Conservation (phyloP, 2,797 vertebrate genomes). For the Propithecus deckenii region DNA sequence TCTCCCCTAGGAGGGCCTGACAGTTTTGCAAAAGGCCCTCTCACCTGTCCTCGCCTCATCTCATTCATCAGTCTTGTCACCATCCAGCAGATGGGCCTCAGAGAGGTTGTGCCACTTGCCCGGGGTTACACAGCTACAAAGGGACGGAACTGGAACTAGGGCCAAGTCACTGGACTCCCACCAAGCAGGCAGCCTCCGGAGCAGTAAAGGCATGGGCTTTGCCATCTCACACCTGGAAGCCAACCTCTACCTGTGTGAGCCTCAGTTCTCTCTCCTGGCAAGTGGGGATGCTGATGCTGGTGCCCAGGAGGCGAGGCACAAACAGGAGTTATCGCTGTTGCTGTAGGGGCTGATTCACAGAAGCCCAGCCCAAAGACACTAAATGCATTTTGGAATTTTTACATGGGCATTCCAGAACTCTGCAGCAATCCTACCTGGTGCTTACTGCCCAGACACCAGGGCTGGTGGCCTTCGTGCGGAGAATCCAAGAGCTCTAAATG, state of each 20-base stretch:
- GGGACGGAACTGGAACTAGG: background rate
- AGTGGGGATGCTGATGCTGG: fast-evolving
- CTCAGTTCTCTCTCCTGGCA: background rate
- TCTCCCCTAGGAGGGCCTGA: background rate
- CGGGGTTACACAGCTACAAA: background rate
- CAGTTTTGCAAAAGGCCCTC: background rate
- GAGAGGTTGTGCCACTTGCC: background rate
- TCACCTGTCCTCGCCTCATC: background rate
- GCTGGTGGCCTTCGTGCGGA: background rate
- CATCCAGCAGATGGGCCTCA: background rate
- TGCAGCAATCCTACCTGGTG: background rate
- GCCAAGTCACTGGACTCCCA: background rate
- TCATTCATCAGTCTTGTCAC: background rate
- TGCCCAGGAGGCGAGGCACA: background rate
- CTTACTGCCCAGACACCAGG: background rate
- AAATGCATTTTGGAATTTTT: background rate
- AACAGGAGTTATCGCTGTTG: background rate
- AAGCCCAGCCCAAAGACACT: background rate
- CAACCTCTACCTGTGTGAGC: fast-evolving
- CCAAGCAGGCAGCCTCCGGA: background rate
- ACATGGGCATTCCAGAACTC: background rate
- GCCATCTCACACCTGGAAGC: background rate
- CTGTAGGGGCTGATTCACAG: background rate
- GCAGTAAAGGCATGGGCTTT: background rate
- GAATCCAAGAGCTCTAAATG: background rate